Percentiles rank a stretch among this genome's conserved stretches.
Evolutionary conservation across 2,888 invertebrate species (phyloP).

Genomic region (Orchestes rusci): DNA sequence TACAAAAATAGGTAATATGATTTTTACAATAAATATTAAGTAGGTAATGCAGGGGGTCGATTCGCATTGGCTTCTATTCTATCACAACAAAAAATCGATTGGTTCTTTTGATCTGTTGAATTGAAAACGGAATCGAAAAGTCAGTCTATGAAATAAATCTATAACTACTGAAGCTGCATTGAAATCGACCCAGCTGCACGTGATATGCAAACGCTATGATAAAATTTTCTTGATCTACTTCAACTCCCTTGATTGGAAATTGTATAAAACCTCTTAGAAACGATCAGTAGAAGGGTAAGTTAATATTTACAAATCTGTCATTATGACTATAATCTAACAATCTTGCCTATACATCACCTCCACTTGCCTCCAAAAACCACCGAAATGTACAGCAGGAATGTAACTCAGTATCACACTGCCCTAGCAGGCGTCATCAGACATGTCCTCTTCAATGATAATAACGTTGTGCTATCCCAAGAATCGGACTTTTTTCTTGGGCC

Average conservation of each 20-base stretch:
- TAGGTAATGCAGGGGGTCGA: slow-evolving; percentile 12
- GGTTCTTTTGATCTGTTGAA: slow-evolving; percentile 1
- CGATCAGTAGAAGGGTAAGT: too few species aligned
- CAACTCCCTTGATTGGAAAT: too few species aligned
- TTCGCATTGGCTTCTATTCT: background rate
- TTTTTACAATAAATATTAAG: slow-evolving; percentile 27
- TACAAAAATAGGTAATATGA: slow-evolving; percentile 33
- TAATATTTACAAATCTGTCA: too few species aligned
- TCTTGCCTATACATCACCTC: too few species aligned
- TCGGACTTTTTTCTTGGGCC: slow-evolving; percentile 32
- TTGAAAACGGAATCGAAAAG: too few species aligned
- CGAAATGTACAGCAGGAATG: too few species aligned
- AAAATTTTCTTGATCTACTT: slow-evolving; percentile 22
- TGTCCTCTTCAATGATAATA: slow-evolving; percentile 26
- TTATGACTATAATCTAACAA: too few species aligned
- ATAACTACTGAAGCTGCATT: background rate
- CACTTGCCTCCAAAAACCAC: too few species aligned
- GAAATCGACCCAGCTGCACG: slow-evolving; percentile 3
- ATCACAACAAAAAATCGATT: background rate
- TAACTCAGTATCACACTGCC: too few species aligned
- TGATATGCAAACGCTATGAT: slow-evolving; percentile 40
- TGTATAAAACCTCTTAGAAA: too few species aligned
- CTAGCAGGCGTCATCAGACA: too few species aligned
- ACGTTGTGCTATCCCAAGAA: slow-evolving; percentile 37
- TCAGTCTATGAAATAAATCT: too few species aligned